Conservation (phyloP, 35 echinoderm and acorn worm genomes). For the Ptychodera flava region DNA sequence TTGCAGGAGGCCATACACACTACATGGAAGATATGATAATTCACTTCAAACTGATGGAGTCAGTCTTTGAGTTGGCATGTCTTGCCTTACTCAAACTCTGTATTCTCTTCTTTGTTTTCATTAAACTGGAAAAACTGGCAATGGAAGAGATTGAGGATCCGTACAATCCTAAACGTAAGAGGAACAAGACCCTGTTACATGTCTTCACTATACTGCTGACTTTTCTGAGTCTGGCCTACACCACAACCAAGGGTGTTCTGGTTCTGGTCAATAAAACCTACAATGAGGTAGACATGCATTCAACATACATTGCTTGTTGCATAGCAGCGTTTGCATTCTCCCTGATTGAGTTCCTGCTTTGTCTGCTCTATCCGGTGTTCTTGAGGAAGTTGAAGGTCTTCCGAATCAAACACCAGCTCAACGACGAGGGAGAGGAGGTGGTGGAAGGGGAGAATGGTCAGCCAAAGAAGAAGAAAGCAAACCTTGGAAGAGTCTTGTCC, state of each 20-base stretch:
- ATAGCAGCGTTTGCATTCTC: constrained; percentile 72
- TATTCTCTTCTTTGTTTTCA: constrained; percentile 70
- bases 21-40: constrained; percentile 71
- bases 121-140: constrained; percentile 74
- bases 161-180: constrained; percentile 36
- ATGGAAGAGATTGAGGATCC: constrained; percentile 57
- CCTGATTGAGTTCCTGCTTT: constrained; percentile 38
- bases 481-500: constrained; percentile 18
- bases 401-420: constrained; percentile 37
- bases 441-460: constrained; percentile 37
- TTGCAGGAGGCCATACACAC: constrained; percentile 61
- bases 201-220: constrained; percentile 50
- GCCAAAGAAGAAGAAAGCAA: constrained; percentile 1
- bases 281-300: constrained; percentile 47
- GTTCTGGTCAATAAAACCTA: constrained; percentile 45
- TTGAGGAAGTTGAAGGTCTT: constrained; percentile 55
- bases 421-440: constrained; percentile 40
- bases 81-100: constrained; percentile 61
- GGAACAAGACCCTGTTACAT: constrained; percentile 29
- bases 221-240: constrained; percentile 51
- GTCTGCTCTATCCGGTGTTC: constrained; percentile 41
- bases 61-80: constrained; percentile 83
- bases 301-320: constrained; percentile 68
- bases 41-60: constrained; percentile 64
- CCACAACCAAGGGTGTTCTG: constrained; percentile 64